Percentiles rank a stretch among this genome's conserved stretches.
Evolutionary conservation across 2,797 vertebrate genomes (phyloP).

Genomic region (Coregonus sp.): DNA sequence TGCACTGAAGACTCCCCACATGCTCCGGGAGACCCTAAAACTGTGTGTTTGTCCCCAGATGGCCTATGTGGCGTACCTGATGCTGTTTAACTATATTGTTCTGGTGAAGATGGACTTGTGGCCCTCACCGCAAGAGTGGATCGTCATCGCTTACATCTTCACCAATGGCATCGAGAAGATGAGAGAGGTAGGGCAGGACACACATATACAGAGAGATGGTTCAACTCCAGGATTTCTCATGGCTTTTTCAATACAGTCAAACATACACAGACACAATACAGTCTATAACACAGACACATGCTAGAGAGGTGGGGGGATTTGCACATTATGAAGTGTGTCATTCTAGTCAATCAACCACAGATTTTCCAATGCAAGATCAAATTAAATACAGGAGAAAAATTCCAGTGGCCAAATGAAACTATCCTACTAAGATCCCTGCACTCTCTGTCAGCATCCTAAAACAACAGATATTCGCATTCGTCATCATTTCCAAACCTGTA

Average conservation of each 20-base stretch:
- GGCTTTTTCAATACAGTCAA: too few species aligned
- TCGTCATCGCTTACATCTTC: constrained; percentile 97
- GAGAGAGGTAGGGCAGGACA: constrained; percentile 87
- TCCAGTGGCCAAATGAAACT: too few species aligned
- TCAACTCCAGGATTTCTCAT: too few species aligned
- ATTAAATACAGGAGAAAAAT: too few species aligned
- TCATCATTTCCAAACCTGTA: constrained; percentile 52
- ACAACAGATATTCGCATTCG: constrained; percentile 42
- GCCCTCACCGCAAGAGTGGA: constrained; percentile 98
- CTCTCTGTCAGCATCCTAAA: background rate
- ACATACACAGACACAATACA: too few species aligned
- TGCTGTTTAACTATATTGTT: constrained; percentile 99
- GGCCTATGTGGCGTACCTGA: constrained; percentile 97
- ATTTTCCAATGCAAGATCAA: too few species aligned
- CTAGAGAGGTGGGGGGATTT: too few species aligned
- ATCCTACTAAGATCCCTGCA: too few species aligned
- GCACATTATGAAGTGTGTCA: too few species aligned
- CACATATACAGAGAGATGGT: too few species aligned
- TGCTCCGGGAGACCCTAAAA: background rate
- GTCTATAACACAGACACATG: too few species aligned
- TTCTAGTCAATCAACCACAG: too few species aligned
- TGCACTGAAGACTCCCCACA: background rate
- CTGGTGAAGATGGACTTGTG: constrained; percentile 98
- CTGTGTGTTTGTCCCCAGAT: constrained; percentile 76
- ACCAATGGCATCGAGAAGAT: constrained; percentile 98